These are phyloP conservation scores for Gymnorhina tibicen DNA, from an alignment of 2,113 vertebrate species.

Conservation along the genomic window DNA sequence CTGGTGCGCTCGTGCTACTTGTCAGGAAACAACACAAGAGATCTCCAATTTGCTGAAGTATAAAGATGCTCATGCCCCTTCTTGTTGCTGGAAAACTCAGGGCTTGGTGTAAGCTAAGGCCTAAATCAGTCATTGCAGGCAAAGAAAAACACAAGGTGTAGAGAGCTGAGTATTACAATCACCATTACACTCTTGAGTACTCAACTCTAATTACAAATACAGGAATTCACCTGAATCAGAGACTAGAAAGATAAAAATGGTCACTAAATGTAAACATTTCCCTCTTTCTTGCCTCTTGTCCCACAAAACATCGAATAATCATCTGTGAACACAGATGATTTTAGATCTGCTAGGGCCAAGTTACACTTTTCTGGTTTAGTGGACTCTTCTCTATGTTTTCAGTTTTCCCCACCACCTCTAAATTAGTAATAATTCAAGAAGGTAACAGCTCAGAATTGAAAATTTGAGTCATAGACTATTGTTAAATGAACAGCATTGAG, in stretches of 20 bases:
- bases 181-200: not conserved
- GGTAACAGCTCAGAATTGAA: not conserved
- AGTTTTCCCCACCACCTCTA: not conserved
- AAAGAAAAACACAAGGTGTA: not conserved
- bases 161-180: not conserved
- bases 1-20: accelerated
- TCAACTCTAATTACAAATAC: not conserved
- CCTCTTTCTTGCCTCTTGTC: not conserved
- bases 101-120: not conserved
- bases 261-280: not conserved
- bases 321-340: not conserved
- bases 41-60: not conserved
- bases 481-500: not conserved
- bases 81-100: not conserved
- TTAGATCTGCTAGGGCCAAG: not conserved
- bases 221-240: not conserved
- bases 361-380: not conserved
- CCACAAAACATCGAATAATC: not conserved
- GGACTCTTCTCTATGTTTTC: not conserved
- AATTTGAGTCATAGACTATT: not conserved
- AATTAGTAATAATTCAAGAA: not conserved
- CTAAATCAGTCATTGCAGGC: not conserved
- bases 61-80: not conserved
- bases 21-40: not conserved
- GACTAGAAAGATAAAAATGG: not conserved